These are phyloP conservation scores for Diplogasteroides magnus DNA, from an alignment of 1,140 invertebrate genomes.

Conservation along the genomic window DNA sequence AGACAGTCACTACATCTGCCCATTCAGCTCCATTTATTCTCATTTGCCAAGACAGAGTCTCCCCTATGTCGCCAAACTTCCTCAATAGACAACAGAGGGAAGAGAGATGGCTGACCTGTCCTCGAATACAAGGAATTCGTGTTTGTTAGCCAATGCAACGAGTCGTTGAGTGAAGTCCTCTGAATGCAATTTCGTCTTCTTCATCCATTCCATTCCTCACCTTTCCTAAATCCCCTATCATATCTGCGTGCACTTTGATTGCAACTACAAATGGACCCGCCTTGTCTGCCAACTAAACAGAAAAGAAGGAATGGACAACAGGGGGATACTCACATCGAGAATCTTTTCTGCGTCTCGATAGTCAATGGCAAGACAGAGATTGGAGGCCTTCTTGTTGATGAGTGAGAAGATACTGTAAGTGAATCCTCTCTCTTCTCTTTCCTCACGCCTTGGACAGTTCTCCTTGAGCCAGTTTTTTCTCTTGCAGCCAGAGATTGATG, in stretches of 20 bases:
- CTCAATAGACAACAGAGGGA: conserved; percentile 58
- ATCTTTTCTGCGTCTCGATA: conserved; percentile 64
- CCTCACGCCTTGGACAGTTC: no score
- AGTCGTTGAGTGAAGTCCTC: conserved; percentile 67
- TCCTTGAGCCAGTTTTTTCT: no score
- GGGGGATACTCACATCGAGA: conserved; percentile 59
- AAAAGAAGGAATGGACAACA: neutral
- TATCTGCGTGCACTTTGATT: conserved; percentile 84
- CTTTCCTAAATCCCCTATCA: conserved; percentile 72
- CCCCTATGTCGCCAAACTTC: conserved; percentile 92
- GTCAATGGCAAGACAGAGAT: conserved; percentile 81
- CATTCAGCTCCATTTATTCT: conserved; percentile 73
- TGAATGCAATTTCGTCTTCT: no score
- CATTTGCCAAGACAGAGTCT: conserved; percentile 78
- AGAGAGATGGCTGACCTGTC: conserved; percentile 74
- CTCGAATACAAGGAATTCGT: conserved; percentile 87
- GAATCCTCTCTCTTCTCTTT: no score
- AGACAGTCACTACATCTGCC: conserved; percentile 83
- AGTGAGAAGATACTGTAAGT: neutral
- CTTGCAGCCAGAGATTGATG: no score
- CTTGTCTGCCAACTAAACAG: conserved; percentile 62
- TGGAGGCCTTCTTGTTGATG: conserved; percentile 68
- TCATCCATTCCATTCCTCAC: no score
- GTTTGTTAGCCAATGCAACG: conserved; percentile 67
- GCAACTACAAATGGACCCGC: conserved; percentile 77